Conservation (phyloP, 2,888 invertebrate species). For the Endotricha flammealis region DNA sequence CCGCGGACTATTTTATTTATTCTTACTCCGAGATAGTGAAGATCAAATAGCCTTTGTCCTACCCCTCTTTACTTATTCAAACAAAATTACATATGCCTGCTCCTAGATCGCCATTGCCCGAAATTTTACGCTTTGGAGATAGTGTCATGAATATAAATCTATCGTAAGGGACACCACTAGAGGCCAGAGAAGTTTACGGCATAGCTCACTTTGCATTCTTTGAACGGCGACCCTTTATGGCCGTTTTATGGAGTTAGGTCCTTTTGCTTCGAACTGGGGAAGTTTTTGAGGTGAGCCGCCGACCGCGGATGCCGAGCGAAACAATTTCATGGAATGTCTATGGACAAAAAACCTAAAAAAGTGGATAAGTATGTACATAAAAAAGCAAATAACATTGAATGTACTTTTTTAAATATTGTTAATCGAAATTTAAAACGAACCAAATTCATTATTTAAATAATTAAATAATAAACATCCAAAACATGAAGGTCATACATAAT, state of each 20-base stretch:
- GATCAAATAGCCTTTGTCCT: conserved; percentile 77
- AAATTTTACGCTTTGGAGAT: conserved; percentile 76
- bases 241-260: conserved; percentile 70
- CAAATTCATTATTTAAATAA: too few species aligned
- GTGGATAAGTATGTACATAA: too few species aligned
- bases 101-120: conserved; percentile 75
- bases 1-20: conserved; percentile 64
- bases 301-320: conserved; percentile 14
- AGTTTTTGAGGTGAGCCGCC: conserved; percentile 28
- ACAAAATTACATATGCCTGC: conserved; percentile 78
- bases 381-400: too few species aligned
- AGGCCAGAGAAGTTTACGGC: conserved; percentile 64
- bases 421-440: too few species aligned
- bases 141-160: conserved; percentile 79
- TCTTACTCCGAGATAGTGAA: conserved; percentile 51
- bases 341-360: too few species aligned
- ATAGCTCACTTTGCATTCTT: conserved; percentile 77
- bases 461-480: too few species aligned
- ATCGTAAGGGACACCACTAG: conserved; percentile 72
- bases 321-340: conserved; percentile 13
- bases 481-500: too few species aligned
- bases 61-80: conserved; percentile 75
- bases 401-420: too few species aligned
- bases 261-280: conserved; percentile 56
- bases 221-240: conserved; percentile 68